Base-by-base conservation (phyloP, 2,888 invertebrate genomes). In the Tipula vernalis region DNA sequence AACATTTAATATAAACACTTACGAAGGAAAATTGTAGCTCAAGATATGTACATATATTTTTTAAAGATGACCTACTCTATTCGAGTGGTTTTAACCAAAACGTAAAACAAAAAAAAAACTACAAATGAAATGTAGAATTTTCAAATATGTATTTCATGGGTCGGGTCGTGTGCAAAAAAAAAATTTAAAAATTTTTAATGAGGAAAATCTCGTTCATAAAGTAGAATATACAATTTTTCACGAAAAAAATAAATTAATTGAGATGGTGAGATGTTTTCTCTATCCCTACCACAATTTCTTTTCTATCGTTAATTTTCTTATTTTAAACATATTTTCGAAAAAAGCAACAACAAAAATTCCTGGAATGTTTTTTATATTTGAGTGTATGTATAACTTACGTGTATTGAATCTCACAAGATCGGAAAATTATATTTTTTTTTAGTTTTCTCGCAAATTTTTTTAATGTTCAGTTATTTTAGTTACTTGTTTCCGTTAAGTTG, bases 181-280 rank as follows among this genome's bases (percentile, higher is more conserved):
- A 84, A 84, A 84, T 84, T 84, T 28, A 39, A 39, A 36, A 41
- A n/a, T n/a, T 39, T 84, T 84, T 84, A 84, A 84, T 84, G 84
- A 84, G 84, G 84, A 84, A 84, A 84, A 84, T 84, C 84, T 84
- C 39, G 84, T 36, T 83, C 83, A 84, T 84, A 84, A 71, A 71
- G 10, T 10, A 71, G 3, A 71, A 18, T 71, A 71, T 39, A 36
- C 39, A 41, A 84, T n/a, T 84, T 84, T 84, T 84, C 41, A 39
- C n/a, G 36, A 36, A 84, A 3, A 18, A 71, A 6, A 71, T 57
- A 47, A 47, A 47, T 71, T 28, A 71, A 71, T 12, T 71, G 71
- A 71, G 71, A 71, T 28, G 28, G 28, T 28, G 71, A 71, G 71
- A 71, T 15, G 10, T 28, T 71, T 71, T 71, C 71, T 84, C 84